phyloP scores from a whole-genome alignment of 2,113 vertebrate genomes.

The Bubalus kerabau region DNA sequence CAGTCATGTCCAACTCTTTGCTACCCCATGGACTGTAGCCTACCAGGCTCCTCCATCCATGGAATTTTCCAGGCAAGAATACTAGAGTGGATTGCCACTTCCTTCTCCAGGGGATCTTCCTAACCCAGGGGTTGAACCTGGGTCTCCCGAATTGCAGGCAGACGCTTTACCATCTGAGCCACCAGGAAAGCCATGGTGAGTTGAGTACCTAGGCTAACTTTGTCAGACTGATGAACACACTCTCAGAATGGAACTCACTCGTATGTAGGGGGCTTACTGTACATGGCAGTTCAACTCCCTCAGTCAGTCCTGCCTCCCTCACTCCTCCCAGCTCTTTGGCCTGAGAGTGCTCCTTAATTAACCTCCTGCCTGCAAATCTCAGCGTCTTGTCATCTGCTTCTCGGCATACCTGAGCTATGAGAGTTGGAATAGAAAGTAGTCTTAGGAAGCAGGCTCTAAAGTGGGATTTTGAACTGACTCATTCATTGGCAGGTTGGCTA shows the following conservation, averaged over 20 bases:
- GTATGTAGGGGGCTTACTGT: background rate
- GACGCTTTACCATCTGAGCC: background rate
- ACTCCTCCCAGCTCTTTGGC: background rate
- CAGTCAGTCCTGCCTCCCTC: background rate
- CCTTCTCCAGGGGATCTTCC: background rate
- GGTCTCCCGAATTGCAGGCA: accelerated
- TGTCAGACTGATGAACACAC: background rate
- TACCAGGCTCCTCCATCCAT: background rate
- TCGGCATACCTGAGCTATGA: background rate
- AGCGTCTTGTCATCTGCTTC: background rate
- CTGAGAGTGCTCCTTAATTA: background rate
- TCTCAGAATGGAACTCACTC: background rate
- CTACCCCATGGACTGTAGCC: background rate
- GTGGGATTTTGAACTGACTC: background rate
- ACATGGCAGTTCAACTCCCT: background rate
- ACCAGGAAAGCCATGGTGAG: background rate
- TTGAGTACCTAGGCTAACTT: background rate
- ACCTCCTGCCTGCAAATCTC: background rate
- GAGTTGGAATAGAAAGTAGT: background rate
- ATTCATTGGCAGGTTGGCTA: background rate
- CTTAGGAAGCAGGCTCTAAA: background rate
- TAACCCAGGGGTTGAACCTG: background rate
- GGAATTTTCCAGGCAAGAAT: background rate
- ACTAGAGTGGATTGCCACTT: background rate
- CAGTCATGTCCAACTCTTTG: background rate